Evolutionary conservation across 1,140 invertebrate species (phyloP), one percentile per base, ranked within the genome.

Genomic region (Caenorhabditis inopinata): DNA sequence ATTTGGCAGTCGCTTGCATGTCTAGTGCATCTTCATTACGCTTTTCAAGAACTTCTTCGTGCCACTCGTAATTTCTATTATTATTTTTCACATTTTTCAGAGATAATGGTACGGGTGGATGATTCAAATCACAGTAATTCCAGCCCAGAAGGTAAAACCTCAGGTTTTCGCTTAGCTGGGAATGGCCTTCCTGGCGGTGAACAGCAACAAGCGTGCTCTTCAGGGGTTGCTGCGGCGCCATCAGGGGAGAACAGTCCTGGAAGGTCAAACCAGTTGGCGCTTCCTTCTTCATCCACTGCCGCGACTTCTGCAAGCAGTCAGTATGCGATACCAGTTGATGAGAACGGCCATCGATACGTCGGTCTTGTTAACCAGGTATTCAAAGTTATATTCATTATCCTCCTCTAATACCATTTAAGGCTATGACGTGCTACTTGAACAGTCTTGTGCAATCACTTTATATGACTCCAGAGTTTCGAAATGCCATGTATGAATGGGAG

Each of bases 401-500:
- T 42, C 6, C 14, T 42, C 14, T 42, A 7, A 42, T 7, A 42
- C 38, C 14, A 7, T 7, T 42, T 42, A 42, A 81, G 89, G 94
- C 94, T 0, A 96, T 96, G 94, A 96, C 95, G 0, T 96, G 95
- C 88, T 96, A 96, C 88, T 90, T 96, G 14, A 96, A 96, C 88
- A 95, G 94, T 90, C 89, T 96, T 27, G 90, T 96, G 1, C 95
- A 96, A 90, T 93, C 94, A 1, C 90, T 96, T 1, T 96, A 92
- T 85, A 96, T 96, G 94, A 96, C 94, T 4, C 95, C 95, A n/a
- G 95, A 96, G 89, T 96, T 96, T 88, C 90, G 95, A 42, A 96
- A 96, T 90, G 93, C 93, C 1, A 89, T 96, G 7, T 96, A 96
- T 87, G 93, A 93, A 90, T 91, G 84, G 82, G 53, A 78, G 23